phyloP scores from a whole-genome alignment of 1,140 invertebrate species.

The Pseudomyrmex gracilis region DNA sequence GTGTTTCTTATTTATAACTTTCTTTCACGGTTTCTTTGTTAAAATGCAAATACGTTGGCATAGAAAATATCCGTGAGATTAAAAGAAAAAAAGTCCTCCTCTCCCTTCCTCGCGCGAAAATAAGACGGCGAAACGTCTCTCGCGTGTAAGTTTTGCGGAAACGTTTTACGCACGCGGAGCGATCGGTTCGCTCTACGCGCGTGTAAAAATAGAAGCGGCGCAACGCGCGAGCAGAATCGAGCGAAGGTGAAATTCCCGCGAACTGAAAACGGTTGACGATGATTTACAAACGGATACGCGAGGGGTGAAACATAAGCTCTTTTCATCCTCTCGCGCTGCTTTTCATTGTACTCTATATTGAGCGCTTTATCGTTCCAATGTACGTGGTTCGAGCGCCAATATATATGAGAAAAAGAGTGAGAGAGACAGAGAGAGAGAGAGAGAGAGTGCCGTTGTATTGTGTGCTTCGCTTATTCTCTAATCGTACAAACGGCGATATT shows the following conservation, averaged over 20 bases:
- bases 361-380: conserved; percentile 53
- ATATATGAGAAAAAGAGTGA: conserved; percentile 8
- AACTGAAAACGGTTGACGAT: conserved; percentile 36
- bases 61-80: conserved; percentile 48
- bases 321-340: conserved; percentile 58
- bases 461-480: conserved; percentile 56
- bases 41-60: conserved; percentile 57
- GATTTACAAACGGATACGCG: conserved; percentile 48
- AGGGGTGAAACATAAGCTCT: conserved; percentile 41
- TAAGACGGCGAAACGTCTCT: conserved; percentile 35
- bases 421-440: background rate
- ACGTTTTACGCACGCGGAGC: conserved; percentile 26
- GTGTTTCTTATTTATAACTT: conserved; percentile 63
- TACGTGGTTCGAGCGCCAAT: conserved; percentile 37
- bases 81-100: conserved; percentile 30
- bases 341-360: conserved; percentile 52
- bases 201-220: conserved; percentile 49
- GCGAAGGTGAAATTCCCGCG: conserved; percentile 40
- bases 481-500: conserved; percentile 58
- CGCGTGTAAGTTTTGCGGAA: conserved; percentile 12
- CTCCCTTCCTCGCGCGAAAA: conserved; percentile 33
- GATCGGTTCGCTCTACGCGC: conserved; percentile 2
- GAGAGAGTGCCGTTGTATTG: background rate
- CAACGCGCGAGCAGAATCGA: conserved; percentile 16
- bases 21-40: conserved; percentile 43